Conservation (phyloP, 2,888 invertebrate genomes). For the Caenorhabditis japonica region DNA sequence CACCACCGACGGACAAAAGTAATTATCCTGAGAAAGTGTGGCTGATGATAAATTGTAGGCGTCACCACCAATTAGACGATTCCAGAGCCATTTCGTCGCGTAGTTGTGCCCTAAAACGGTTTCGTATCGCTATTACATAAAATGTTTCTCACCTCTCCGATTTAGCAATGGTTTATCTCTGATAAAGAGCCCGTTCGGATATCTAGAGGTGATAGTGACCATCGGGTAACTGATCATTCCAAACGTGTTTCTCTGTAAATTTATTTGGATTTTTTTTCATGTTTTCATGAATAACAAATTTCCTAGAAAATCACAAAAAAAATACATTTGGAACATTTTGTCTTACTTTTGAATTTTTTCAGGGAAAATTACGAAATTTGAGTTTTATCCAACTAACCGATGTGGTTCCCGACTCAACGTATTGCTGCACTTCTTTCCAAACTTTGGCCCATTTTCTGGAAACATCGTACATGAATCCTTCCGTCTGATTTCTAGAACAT, state of each 20-base stretch:
- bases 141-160: constrained; percentile 51
- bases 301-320: too few relatives aligned
- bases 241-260: constrained; percentile 66
- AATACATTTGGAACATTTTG: too few relatives aligned
- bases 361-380: too few relatives aligned
- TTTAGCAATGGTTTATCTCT: constrained; percentile 65
- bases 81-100: constrained; percentile 76
- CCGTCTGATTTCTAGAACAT: constrained; percentile 64
- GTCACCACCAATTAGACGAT: constrained; percentile 74
- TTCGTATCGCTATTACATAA: not conserved
- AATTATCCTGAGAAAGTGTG: constrained; percentile 71
- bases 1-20: constrained; percentile 69
- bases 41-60: constrained; percentile 73
- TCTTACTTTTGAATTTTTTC: too few relatives aligned
- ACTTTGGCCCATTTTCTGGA: constrained; percentile 63
- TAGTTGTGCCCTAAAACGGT: constrained; percentile 69
- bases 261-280: too few relatives aligned
- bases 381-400: constrained; percentile 14
- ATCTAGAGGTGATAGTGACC: constrained; percentile 75
- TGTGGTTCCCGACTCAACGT: constrained; percentile 43
- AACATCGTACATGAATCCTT: constrained; percentile 67
- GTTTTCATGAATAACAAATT: too few relatives aligned
- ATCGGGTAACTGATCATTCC: constrained; percentile 72
- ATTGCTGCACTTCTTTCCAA: constrained; percentile 56
- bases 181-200: constrained; percentile 71